These are phyloP conservation scores for Hirudo medicinalis DNA, from an alignment of 1,140 invertebrate species.

Conservation along the genomic window DNA sequence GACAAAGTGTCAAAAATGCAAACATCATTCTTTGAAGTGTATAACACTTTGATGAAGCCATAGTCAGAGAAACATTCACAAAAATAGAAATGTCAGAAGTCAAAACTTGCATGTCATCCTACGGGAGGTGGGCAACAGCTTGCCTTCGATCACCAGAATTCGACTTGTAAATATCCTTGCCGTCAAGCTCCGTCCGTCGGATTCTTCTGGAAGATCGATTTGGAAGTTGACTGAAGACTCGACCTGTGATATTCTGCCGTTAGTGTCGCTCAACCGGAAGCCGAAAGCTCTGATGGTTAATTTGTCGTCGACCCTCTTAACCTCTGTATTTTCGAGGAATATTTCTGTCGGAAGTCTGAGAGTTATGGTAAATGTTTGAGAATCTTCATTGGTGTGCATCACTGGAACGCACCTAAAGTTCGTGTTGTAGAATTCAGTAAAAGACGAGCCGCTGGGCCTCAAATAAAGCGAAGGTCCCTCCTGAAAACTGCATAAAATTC, in stretches of 20 bases:
- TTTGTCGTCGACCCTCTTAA: constrained; percentile 9
- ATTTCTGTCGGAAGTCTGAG: not conserved
- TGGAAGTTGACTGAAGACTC: not conserved
- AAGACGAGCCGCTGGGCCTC: not conserved
- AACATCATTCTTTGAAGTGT: too few relatives aligned
- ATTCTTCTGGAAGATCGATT: not conserved
- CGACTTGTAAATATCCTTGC: not conserved
- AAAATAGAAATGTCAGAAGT: not conserved
- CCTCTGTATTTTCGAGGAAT: not conserved
- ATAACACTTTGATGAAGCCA: too few relatives aligned
- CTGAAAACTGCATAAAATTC: not conserved
- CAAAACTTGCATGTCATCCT: constrained; percentile 11
- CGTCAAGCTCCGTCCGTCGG: not conserved
- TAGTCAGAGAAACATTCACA: not conserved
- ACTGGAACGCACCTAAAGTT: not conserved
- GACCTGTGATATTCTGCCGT: not conserved
- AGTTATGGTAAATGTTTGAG: not conserved
- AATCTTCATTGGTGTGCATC: not conserved
- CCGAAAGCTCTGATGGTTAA: not conserved
- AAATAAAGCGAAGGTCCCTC: not conserved
- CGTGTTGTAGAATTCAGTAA: not conserved
- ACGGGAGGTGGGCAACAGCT: not conserved
- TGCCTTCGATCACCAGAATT: not conserved
- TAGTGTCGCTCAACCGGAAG: not conserved
- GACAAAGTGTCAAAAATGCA: too few relatives aligned